phyloP scores from a whole-genome alignment of 2,797 vertebrate species.

The Myotis planiceps region DNA sequence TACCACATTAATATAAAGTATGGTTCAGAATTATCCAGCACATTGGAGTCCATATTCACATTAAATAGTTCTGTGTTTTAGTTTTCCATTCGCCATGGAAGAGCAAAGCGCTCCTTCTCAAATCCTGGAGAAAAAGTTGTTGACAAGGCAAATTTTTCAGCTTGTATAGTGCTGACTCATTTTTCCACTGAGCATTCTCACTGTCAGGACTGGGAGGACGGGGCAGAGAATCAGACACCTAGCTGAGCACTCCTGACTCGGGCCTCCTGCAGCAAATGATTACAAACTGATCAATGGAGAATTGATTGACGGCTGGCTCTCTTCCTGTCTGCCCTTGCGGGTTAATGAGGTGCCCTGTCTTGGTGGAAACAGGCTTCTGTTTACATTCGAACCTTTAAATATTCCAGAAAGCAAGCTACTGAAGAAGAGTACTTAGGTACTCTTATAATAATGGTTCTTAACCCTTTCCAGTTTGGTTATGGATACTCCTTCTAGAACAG shows the following conservation, averaged over 20 bases:
- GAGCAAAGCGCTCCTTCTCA: not conserved
- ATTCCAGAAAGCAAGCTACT: not conserved
- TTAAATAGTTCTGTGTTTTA: not conserved
- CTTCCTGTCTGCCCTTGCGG: not conserved
- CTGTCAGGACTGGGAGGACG: not conserved
- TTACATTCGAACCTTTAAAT: not conserved
- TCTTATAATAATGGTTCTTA: not conserved
- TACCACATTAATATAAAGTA: not conserved
- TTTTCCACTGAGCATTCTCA: not conserved
- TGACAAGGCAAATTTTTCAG: not conserved
- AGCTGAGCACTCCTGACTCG: not conserved
- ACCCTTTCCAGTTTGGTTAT: not conserved
- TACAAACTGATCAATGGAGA: not conserved
- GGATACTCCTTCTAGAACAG: not conserved
- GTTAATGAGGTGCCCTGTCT: not conserved
- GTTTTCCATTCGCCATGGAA: not conserved
- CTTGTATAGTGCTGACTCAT: not conserved
- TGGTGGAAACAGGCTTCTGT: not conserved
- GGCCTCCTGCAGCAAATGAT: not conserved
- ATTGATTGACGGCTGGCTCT: not conserved
- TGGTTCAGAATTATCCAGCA: slow-evolving; percentile 13
- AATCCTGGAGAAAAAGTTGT: not conserved
- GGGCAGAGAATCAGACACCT: not conserved
- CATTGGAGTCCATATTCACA: slow-evolving; percentile 8
- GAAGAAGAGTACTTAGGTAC: not conserved